Evolutionary conservation across 2,797 vertebrate genomes (phyloP).

Genomic region (Anabacerthia variegaticeps): DNA sequence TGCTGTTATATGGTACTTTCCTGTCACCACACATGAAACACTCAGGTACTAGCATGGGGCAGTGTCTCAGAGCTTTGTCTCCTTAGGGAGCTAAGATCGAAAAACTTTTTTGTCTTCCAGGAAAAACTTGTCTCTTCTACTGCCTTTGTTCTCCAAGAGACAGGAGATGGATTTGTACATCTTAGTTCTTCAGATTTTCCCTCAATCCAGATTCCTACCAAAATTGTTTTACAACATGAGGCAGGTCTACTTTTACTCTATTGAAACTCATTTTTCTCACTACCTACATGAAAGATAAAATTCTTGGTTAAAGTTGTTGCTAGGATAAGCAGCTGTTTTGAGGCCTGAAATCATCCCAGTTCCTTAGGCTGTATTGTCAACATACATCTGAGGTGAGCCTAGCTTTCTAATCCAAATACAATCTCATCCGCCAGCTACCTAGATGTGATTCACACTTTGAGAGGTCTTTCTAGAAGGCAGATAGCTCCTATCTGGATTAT

Average conservation of each 20-base stretch:
- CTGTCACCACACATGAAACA: neutral
- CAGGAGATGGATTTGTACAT: neutral
- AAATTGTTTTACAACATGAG: neutral
- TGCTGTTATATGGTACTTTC: neutral
- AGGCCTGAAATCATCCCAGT: neutral
- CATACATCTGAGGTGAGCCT: neutral
- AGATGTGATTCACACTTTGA: neutral
- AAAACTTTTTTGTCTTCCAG: neutral
- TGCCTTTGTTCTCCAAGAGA: neutral
- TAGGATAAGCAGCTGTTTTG: neutral
- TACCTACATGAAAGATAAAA: neutral
- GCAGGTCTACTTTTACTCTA: neutral
- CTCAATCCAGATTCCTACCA: neutral
- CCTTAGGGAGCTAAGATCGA: neutral
- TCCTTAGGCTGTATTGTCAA: neutral
- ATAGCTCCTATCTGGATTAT: neutral
- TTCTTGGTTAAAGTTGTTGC: neutral
- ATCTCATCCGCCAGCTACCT: neutral
- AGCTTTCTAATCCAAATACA: neutral
- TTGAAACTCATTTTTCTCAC: neutral
- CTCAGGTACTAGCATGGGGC: neutral
- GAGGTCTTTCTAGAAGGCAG: neutral
- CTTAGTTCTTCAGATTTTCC: neutral
- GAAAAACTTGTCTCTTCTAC: neutral
- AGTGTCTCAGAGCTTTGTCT: neutral